Evolutionary conservation across 1,140 invertebrate species (phyloP).

Genomic region (Diorhabda carinulata): DNA sequence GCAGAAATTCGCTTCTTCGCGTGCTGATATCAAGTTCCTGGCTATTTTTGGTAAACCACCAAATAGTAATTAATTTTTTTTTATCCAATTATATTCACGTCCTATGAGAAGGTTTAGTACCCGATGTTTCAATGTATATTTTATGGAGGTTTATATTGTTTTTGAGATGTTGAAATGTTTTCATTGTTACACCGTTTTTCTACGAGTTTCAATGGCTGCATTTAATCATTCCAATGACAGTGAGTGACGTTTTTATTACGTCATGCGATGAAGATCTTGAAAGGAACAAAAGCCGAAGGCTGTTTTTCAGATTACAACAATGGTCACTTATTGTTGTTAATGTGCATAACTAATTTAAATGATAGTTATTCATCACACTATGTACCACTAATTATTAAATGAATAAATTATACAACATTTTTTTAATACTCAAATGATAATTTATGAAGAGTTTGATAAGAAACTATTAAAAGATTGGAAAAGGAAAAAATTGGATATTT

Average conservation of each 20-base stretch:
- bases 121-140: background rate
- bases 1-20: too few relatives aligned
- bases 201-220: background rate
- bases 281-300: constrained; percentile 22
- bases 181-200: background rate
- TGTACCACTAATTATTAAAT: too few relatives aligned
- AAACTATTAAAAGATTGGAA: too few relatives aligned
- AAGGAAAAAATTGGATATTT: too few relatives aligned
- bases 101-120: too few relatives aligned
- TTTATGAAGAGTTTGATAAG: too few relatives aligned
- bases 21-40: too few relatives aligned
- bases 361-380: background rate
- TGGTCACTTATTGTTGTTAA: constrained; percentile 28
- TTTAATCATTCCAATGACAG: constrained; percentile 2
- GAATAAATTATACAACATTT: too few relatives aligned
- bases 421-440: too few relatives aligned
- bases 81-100: too few relatives aligned
- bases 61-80: too few relatives aligned
- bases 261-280: constrained; percentile 19
- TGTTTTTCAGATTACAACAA: constrained; percentile 24
- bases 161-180: constrained; percentile 2
- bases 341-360: constrained; percentile 29
- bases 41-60: too few relatives aligned
- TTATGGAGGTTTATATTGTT: background rate
- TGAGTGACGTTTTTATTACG: constrained; percentile 12